Base-by-base conservation (phyloP, 2,888 invertebrate genomes). In the Ochropacha duplaris region DNA sequence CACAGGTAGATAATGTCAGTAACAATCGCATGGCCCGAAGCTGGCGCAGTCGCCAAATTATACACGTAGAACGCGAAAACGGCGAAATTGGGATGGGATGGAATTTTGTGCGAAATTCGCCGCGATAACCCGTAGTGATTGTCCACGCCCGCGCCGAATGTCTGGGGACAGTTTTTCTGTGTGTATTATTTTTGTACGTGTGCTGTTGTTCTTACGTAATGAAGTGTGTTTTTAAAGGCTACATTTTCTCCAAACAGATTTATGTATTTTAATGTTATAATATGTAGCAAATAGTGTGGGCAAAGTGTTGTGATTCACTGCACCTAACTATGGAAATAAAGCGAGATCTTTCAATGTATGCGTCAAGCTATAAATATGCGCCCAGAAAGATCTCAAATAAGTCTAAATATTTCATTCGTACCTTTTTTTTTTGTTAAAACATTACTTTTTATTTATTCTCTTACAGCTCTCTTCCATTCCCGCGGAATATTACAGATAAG, bases 1-100 rank as follows among this genome's bases (percentile, higher is more conserved):
- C 71, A 69, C 74, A 74, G 78, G 75, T 76, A 78, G 87, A 88
- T 88, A 87, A 78, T 80, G 87, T 86, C 87, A 83, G 74, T 72
- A 68, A 74, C 82, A 83, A 83, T 79, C 78, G 79, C 60, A 66
- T 71, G 58, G 81, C 83, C 79, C 57, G 66, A 69, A 74, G 83
- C 36, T 5, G 74, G 55, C 68, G 64, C 76, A 78, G 75, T 76
- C 66, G 67, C 72, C 65, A 73, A 81, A 81, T 82, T 81, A 79
- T 78, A 81, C 76, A 79, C 72, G 50, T 50, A 71, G 67, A 60
- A 26, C 59, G 60, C 62, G 72, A 71, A 78, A 79, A 78, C 71
- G 69, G 69, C 67, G 67, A 78, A 79, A 76, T 72, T 78, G 69
- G 73, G 72, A 67, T 78, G 69, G 73, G 72, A 67, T 69, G 71